phyloP scores from a whole-genome alignment of 2,113 vertebrate species.

The Lonchura striata region DNA sequence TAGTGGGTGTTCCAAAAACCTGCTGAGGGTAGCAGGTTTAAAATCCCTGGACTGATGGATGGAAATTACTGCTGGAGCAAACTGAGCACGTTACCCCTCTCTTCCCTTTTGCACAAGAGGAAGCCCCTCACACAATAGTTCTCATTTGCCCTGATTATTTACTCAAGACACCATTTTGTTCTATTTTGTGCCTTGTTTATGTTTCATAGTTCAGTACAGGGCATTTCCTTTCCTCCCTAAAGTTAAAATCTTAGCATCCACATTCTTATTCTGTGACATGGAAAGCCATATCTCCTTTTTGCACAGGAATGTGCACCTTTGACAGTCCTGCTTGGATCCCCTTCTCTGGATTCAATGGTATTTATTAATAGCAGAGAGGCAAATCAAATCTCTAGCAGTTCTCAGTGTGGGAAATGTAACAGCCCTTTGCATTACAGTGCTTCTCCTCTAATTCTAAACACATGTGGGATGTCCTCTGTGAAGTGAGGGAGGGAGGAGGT shows the following conservation, averaged over 20 bases:
- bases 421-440: background rate
- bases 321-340: background rate
- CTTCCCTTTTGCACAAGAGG: background rate
- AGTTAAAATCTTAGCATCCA: background rate
- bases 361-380: background rate
- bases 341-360: background rate
- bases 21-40: background rate
- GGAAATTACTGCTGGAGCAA: background rate
- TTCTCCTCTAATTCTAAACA: background rate
- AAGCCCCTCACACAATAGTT: background rate
- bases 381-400: background rate
- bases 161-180: background rate
- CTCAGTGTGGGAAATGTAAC: background rate
- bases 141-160: conserved; percentile 12
- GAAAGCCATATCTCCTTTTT: background rate
- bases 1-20: background rate
- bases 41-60: background rate
- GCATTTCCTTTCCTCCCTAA: background rate
- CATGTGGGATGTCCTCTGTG: background rate
- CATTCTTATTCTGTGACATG: background rate
- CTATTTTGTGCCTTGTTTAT: conserved; percentile 13
- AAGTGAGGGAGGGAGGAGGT: background rate
- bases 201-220: background rate
- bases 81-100: background rate
- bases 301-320: background rate